Evolutionary conservation across 2,113 vertebrate species (phyloP).

Genomic region (Corvus hawaiiensis): DNA sequence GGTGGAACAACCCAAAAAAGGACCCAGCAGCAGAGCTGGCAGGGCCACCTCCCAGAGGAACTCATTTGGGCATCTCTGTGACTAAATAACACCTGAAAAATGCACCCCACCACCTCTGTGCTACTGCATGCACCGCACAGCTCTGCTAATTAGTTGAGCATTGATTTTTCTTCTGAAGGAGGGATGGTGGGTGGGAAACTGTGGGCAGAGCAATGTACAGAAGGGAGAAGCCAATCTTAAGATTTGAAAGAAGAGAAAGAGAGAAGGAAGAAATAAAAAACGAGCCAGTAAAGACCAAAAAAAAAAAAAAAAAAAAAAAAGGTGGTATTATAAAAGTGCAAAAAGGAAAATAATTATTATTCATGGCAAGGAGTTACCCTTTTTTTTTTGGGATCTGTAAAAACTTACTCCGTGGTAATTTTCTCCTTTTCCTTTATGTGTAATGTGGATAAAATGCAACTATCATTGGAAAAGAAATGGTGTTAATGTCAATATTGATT

Average conservation of each 20-base stretch:
- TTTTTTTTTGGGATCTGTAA: neutral
- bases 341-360: neutral
- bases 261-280: neutral
- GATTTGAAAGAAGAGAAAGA: neutral
- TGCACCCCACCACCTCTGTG: neutral
- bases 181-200: slow-evolving; percentile 28
- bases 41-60: neutral
- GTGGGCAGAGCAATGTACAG: slow-evolving; percentile 16
- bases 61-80: neutral
- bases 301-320: neutral
- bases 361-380: neutral
- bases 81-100: neutral
- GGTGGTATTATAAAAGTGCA: neutral
- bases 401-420: neutral
- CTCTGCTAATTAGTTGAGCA: slow-evolving; percentile 27
- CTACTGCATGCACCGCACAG: neutral
- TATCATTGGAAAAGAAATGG: neutral
- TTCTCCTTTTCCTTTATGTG: neutral
- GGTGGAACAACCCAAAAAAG: neutral
- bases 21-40: neutral
- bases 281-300: neutral
- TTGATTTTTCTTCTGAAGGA: neutral
- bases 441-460: neutral
- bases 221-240: neutral
- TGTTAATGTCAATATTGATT: neutral